phyloP scores from a whole-genome alignment of 2,888 invertebrate genomes.

The Sinodicranocentrus sp. region DNA sequence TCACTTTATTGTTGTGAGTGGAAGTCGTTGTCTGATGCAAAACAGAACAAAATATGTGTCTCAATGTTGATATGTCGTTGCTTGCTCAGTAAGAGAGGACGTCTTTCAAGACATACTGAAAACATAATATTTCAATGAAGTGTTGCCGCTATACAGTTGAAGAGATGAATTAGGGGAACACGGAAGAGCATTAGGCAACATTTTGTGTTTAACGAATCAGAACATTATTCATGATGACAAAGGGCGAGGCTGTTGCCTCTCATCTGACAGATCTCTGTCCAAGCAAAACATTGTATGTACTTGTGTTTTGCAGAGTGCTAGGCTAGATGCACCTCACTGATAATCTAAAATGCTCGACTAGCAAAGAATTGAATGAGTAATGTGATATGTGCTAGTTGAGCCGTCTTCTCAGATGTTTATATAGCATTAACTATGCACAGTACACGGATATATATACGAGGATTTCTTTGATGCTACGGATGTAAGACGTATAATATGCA shows the following conservation, averaged over 20 bases:
- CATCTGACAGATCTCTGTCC: slow-evolving; percentile 34
- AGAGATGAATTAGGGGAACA: slow-evolving; percentile 57
- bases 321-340: slow-evolving; percentile 19
- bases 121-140: slow-evolving; percentile 16
- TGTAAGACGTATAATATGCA: neutral
- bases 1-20: no score
- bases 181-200: slow-evolving; percentile 50
- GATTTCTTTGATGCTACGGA: neutral
- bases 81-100: no score
- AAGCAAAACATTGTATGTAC: slow-evolving; percentile 33
- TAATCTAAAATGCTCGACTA: neutral
- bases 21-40: slow-evolving; percentile 9
- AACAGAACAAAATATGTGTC: slow-evolving; percentile 1
- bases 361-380: slow-evolving; percentile 22
- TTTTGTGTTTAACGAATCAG: slow-evolving; percentile 67
- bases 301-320: slow-evolving; percentile 13
- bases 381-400: slow-evolving; percentile 4
- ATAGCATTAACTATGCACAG: neutral
- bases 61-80: no score
- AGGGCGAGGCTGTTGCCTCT: slow-evolving; percentile 57
- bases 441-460: no score
- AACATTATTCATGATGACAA: slow-evolving; percentile 58
- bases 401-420: neutral
- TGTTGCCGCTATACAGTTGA: slow-evolving; percentile 2
- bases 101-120: neutral